Conservation (phyloP, 2,888 invertebrate species). For the Anodontia alba region DNA sequence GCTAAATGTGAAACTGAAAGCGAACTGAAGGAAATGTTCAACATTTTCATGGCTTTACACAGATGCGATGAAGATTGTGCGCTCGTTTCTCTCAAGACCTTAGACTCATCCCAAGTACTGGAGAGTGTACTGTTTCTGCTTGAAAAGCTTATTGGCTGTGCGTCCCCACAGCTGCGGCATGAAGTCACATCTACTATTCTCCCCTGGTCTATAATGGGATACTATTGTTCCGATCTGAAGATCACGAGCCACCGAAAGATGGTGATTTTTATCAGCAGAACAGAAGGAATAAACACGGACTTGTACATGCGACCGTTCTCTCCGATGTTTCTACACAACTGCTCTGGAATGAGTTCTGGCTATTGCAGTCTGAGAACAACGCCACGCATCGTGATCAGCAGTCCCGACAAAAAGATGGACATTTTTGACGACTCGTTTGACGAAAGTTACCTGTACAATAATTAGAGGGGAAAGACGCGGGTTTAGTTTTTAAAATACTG, state of each 20-base stretch:
- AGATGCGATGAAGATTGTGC: slow-evolving; percentile 58
- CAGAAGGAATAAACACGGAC: slow-evolving; percentile 61
- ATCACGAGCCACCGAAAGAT: slow-evolving; percentile 69
- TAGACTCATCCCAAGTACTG: slow-evolving; percentile 59
- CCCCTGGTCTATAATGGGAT: slow-evolving; percentile 68
- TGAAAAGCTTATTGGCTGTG: slow-evolving; percentile 66
- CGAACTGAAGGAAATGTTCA: slow-evolving; percentile 62
- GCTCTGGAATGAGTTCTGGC: slow-evolving; percentile 28
- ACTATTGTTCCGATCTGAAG: slow-evolving; percentile 65
- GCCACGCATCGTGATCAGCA: slow-evolving; percentile 4
- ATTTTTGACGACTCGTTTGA: background rate
- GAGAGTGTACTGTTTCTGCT: slow-evolving; percentile 60
- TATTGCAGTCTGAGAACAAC: slow-evolving; percentile 27
- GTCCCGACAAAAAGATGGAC: background rate
- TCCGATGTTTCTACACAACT: slow-evolving; percentile 21
- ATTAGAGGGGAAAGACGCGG: too few relatives aligned
- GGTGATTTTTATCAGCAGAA: slow-evolving; percentile 67
- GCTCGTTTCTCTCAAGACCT: slow-evolving; percentile 56
- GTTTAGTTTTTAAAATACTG: too few relatives aligned
- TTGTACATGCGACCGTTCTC: slow-evolving; percentile 29
- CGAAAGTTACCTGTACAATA: background rate
- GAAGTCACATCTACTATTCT: slow-evolving; percentile 64
- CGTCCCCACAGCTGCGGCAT: slow-evolving; percentile 53
- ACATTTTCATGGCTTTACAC: slow-evolving; percentile 62
- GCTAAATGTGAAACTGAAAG: slow-evolving; percentile 68